These are phyloP conservation scores for Balanococcus diminutus DNA, from an alignment of 2,888 invertebrate species.

Conservation along the genomic window DNA sequence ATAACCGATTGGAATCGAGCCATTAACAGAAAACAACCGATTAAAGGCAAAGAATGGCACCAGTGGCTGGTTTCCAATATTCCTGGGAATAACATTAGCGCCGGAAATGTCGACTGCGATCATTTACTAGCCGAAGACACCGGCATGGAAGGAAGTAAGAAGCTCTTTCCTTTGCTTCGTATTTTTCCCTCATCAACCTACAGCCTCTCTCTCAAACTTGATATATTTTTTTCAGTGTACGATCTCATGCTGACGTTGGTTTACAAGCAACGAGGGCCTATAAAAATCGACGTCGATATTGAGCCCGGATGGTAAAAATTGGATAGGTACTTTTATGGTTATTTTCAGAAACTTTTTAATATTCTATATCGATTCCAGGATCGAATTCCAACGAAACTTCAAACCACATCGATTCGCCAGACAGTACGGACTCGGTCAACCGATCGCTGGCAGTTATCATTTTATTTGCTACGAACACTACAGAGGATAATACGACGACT, in stretches of 20 bases:
- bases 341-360: neutral
- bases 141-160: neutral
- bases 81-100: slow-evolving; percentile 71
- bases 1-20: neutral
- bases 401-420: neutral
- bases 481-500: neutral
- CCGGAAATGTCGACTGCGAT: slow-evolving; percentile 76
- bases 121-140: slow-evolving; percentile 63
- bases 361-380: neutral
- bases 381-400: slow-evolving; percentile 7
- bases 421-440: neutral
- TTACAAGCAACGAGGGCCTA: neutral
- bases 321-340: neutral
- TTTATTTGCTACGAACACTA: neutral
- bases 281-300: neutral
- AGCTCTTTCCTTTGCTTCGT: neutral
- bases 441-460: neutral
- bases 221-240: neutral
- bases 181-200: neutral
- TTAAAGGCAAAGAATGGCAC: slow-evolving; percentile 11
- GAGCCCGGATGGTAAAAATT: neutral
- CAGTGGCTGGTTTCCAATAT: slow-evolving; percentile 85
- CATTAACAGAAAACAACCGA: neutral
- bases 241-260: neutral
- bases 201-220: neutral